A percentile compares a stretch with the other conserved stretches of the same genome.
Evolutionary conservation across 1,140 invertebrate genomes (phyloP).

Genomic region (Caenorhabditis tropicalis): DNA sequence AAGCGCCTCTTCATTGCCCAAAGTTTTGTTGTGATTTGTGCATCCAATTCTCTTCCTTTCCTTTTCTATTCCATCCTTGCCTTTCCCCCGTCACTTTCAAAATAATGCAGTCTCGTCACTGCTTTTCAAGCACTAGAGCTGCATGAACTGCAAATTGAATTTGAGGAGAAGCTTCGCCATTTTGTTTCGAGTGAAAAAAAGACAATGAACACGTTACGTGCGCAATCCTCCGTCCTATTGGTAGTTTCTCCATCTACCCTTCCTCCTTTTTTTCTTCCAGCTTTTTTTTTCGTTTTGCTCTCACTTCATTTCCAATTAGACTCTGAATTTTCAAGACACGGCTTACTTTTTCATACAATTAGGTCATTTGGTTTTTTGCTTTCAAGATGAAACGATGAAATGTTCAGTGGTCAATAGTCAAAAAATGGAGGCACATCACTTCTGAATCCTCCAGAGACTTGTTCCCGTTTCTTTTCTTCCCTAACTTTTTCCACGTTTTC

Average conservation of each 20-base stretch:
- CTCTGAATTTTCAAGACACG: neutral
- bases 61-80: neutral
- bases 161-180: constrained; percentile 43
- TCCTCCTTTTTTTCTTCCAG: neutral
- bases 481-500: constrained; percentile 14
- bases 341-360: neutral
- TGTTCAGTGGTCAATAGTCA: constrained; percentile 5
- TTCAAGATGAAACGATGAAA: neutral
- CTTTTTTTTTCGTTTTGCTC: neutral
- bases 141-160: constrained; percentile 42
- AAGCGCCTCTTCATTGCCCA: constrained; percentile 19
- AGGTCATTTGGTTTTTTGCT: neutral
- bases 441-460: neutral
- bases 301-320: constrained; percentile 1
- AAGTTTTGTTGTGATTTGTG: constrained; percentile 41
- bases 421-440: neutral
- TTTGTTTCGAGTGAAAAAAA: constrained; percentile 43
- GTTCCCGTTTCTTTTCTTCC: neutral
- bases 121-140: constrained; percentile 44
- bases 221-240: constrained; percentile 26
- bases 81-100: constrained; percentile 28
- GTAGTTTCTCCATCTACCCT: neutral
- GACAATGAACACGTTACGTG: constrained; percentile 44
- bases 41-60: neutral
- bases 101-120: constrained; percentile 44